Evolutionary conservation across 1,140 invertebrate species (phyloP), one percentile per base, ranked within the genome.

Genomic region (Penaeus vannamei): DNA sequence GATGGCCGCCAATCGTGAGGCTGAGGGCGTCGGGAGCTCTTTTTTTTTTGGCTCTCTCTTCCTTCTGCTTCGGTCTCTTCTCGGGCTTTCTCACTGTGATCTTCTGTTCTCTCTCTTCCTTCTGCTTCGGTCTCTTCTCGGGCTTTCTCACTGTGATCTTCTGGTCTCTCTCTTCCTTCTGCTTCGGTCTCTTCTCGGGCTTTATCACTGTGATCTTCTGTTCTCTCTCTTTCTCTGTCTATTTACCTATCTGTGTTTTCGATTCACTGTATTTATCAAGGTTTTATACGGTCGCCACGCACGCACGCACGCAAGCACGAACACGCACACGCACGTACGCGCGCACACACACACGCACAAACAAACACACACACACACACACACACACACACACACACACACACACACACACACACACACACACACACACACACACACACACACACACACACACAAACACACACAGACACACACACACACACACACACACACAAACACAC

Each of bases 151-250:
- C 10, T 29, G 2, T 60, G 76, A 69, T 77, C 72, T 77, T 60
- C n/a, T 22, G 61, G 0, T 82, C 53, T 53, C 81, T 20, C 60
- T 84, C 60, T 62, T 26, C 64, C 53, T 84, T 36, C 77, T 42
- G 32, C 53, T 1, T 32, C 22, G 17, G 8, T 80, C 77, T 46
- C 77, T 80, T 46, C n/a, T n/a, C 17, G 10, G 29, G 26, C 12
- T 8, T 29, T 22, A 14, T 17, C 23, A 53, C 10, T 29, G 2
- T 60, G 76, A 69, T 77, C 72, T 77, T 60, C n/a, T 22, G 61
- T 2, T 82, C 64, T 85, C 64, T 85, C 84, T 85, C 84, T 85
- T 42, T 85, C 84, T 86, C 84, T 86, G 46, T 76, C 42, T 76
- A 36, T 76, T 53, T 76, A 46, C 60, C 69, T 77, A n/a, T 85